Conservation (phyloP, 2,113 vertebrate species). For the Petrocephalus zakoni region DNA sequence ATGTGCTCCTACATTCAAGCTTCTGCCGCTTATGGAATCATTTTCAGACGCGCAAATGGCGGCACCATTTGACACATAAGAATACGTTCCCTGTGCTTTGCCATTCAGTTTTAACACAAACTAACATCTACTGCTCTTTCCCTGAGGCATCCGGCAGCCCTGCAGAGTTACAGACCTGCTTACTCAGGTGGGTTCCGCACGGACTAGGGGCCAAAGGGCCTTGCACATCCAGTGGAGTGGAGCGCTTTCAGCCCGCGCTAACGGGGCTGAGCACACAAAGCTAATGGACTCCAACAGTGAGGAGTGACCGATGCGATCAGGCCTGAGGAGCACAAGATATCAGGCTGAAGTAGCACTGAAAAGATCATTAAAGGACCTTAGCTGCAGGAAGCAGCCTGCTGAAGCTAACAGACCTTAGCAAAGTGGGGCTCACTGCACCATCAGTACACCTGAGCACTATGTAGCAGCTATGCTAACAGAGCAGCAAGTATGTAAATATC, state of each 20-base stretch:
- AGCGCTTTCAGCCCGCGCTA: background rate
- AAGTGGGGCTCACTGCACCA: background rate
- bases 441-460: background rate
- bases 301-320: background rate
- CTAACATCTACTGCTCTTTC: background rate
- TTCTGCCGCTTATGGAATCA: background rate
- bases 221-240: background rate
- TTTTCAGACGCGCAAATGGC: background rate
- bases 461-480: background rate
- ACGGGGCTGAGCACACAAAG: background rate
- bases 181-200: background rate
- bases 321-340: background rate
- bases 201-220: background rate
- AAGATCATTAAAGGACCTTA: background rate
- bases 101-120: background rate
- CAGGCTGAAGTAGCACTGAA: background rate
- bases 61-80: conserved; percentile 3
- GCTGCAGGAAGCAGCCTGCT: background rate
- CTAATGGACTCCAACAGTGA: background rate
- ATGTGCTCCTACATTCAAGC: background rate
- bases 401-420: background rate
- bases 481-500: background rate
- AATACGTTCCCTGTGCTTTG: conserved; percentile 2
- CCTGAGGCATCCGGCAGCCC: background rate
- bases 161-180: background rate